Evolutionary conservation across 2,113 vertebrate species (phyloP).

Genomic region (Azemiops feae): DNA sequence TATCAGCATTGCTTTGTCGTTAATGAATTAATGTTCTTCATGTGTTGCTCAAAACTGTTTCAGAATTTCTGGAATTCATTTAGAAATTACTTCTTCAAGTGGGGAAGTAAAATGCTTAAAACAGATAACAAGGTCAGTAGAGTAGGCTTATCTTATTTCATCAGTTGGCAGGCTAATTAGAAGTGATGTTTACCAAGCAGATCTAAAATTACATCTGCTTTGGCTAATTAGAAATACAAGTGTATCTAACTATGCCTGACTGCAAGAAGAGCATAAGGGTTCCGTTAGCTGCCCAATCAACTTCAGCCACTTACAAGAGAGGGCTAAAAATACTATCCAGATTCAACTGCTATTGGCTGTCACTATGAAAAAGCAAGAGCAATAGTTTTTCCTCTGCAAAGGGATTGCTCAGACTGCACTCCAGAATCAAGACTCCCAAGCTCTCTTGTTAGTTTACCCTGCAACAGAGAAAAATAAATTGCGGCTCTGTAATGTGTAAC

Average conservation of each 20-base stretch:
- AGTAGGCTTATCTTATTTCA: not conserved
- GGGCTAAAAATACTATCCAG: slow-evolving; percentile 68
- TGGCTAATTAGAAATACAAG: slow-evolving; percentile 54
- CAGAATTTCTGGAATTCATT: slow-evolving; percentile 38
- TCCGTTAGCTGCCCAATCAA: slow-evolving; percentile 46
- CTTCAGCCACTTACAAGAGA: slow-evolving; percentile 37
- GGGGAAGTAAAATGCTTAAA: slow-evolving; percentile 6
- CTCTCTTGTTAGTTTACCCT: not conserved
- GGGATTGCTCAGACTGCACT: slow-evolving; percentile 10
- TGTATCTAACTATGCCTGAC: slow-evolving; percentile 47
- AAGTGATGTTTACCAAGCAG: slow-evolving; percentile 28
- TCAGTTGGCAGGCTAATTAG: not conserved
- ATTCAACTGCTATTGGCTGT: slow-evolving; percentile 60
- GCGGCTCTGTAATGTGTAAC: not conserved
- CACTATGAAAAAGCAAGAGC: slow-evolving; percentile 43
- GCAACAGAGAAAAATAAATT: not conserved
- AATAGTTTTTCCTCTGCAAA: slow-evolving; percentile 25
- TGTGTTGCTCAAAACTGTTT: slow-evolving; percentile 17
- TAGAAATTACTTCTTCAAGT: not conserved
- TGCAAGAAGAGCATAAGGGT: slow-evolving; percentile 51
- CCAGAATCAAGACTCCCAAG: not conserved
- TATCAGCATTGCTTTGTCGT: slow-evolving; percentile 29
- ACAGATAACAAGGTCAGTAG: slow-evolving; percentile 24
- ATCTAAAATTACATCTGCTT: slow-evolving; percentile 54
- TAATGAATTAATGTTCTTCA: not conserved